Conservation (phyloP, 2,113 vertebrate genomes). For the Microcebus griseorufus region DNA sequence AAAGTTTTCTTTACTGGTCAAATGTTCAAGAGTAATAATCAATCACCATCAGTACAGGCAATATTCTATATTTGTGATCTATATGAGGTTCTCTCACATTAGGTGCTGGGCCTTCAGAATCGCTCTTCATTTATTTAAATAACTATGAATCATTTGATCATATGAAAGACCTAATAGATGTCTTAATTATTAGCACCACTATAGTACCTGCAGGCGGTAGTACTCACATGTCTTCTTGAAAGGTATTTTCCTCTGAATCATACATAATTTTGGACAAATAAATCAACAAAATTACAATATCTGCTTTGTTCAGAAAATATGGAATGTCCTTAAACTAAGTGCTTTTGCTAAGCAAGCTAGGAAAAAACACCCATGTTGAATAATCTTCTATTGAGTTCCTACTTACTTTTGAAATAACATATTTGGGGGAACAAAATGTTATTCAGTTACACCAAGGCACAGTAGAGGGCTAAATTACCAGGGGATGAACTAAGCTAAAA, state of each 20-base stretch:
- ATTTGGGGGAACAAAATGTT: not conserved
- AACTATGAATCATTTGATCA: not conserved
- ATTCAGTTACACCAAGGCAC: not conserved
- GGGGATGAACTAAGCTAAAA: not conserved
- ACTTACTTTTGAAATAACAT: constrained; percentile 18
- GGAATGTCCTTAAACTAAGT: not conserved
- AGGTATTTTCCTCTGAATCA: not conserved
- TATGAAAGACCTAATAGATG: not conserved
- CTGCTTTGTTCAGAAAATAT: not conserved
- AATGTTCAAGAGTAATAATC: constrained; percentile 28
- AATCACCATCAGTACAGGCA: not conserved
- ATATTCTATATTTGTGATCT: not conserved
- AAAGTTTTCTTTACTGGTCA: not conserved
- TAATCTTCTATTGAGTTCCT: not conserved
- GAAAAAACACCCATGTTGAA: not conserved
- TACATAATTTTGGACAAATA: not conserved
- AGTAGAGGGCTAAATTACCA: not conserved
- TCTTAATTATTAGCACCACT: not conserved
- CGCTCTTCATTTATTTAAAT: not conserved
- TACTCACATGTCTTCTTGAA: not conserved
- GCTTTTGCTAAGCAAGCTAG: not conserved
- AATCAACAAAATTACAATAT: not conserved
- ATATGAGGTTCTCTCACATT: not conserved
- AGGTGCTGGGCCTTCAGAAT: not conserved
- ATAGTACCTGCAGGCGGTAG: not conserved